A percentile compares a stretch with the other conserved stretches of the same genome.
Evolutionary conservation across 2,888 invertebrate species (phyloP).

Genomic region (Schizotus pectinicornis): DNA sequence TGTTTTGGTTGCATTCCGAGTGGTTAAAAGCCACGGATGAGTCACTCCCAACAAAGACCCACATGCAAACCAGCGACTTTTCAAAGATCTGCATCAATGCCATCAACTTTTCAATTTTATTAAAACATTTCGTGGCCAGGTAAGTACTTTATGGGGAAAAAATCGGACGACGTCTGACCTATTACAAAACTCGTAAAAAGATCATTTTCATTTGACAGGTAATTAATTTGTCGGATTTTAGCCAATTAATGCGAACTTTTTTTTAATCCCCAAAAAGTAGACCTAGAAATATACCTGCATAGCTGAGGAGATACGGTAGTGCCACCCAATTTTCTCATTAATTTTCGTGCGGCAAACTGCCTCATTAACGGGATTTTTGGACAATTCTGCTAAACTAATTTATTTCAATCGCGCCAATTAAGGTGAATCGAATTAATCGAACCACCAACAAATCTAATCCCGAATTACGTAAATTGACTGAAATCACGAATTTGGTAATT

Average conservation of each 20-base stretch:
- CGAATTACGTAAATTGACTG: background rate
- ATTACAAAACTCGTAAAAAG: constrained; percentile 10
- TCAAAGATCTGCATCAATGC: constrained; percentile 23
- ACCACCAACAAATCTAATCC: background rate
- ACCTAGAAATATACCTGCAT: background rate
- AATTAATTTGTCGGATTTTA: background rate
- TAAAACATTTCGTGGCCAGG: constrained; percentile 4
- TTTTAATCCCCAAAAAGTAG: constrained; percentile 2
- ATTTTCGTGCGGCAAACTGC: background rate
- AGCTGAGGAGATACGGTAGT: background rate
- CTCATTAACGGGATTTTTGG: background rate
- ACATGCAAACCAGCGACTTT: constrained; percentile 14
- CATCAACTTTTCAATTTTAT: constrained; percentile 24
- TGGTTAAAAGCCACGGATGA: background rate
- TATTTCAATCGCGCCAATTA: too few species aligned
- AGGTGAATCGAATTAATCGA: background rate
- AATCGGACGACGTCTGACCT: constrained; percentile 11
- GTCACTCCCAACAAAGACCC: constrained; percentile 1
- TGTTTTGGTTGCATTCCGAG: too few species aligned
- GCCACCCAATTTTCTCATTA: background rate
- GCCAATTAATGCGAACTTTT: background rate
- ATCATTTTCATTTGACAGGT: background rate
- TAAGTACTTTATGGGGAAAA: background rate
- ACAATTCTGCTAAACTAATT: background rate
- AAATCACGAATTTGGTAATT: too few species aligned